Base-by-base conservation (phyloP, 2,888 invertebrate genomes). In the Papilio gigon region DNA sequence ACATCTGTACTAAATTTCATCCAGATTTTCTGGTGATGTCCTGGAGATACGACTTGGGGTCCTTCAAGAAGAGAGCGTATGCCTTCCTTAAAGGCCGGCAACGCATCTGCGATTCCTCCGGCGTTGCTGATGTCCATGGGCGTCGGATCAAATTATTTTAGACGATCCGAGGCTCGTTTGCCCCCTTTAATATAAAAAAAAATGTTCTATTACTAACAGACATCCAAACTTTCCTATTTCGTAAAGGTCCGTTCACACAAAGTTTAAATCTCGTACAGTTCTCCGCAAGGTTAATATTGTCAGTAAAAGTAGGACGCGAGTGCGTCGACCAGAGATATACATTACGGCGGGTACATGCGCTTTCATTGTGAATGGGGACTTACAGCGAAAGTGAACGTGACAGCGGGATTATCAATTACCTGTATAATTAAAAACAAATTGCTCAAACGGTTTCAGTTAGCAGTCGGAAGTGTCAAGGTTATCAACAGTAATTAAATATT, bases 361-460 rank as follows among this genome's bases (percentile, higher is more conserved):
- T 56, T 56, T 56, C 53, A 56, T 56, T 56, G 53, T 56, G 53
- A 56, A 56, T 30, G 30, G 17, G 53, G 53, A 3, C 9, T 56
- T 56, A 56, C 53, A 67, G 50, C 40, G 60, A 67, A 67, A 67
- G 67, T 61, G 67, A 67, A 67, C 37, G 67, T 60, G 33, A 20
- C 20, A 61, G 44, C 33, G 9, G 27, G 47, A 17, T 61, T 37
- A 67, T 67, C 60, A 60, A 53, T 67, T 61, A 25, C 27, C 40
- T 40, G 30, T 53, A 30, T 67, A 61, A 67, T 67, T 67, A 67
- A 66, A 35, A 25, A 37, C 22, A 22, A 30, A 65, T n/a, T 22
- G 14, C 35, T 20, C 22, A 9, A 50, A 17, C 60, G 50, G 50
- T 60, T 50, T 61, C 37, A 33, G 33, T 6, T 33, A 60, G 60